Evolutionary conservation across 2,113 vertebrate genomes (phyloP).

Genomic region (Nycticorax nycticorax): DNA sequence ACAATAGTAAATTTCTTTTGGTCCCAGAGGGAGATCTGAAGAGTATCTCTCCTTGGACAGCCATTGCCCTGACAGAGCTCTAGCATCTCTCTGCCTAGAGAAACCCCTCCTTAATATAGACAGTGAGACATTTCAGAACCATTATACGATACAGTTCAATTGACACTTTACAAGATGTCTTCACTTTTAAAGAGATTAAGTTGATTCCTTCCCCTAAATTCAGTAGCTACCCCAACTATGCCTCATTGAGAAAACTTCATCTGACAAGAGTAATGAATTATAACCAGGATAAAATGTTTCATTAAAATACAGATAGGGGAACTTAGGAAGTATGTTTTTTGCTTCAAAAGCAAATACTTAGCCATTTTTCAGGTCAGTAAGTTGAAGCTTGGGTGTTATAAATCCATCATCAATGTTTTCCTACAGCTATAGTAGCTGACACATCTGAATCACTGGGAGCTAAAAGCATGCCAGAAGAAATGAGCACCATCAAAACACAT

Average conservation of each 20-base stretch:
- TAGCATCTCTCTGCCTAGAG: neutral
- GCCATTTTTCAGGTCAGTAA: slow-evolving; percentile 61
- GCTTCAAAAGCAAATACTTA: slow-evolving; percentile 62
- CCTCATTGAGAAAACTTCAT: slow-evolving; percentile 13
- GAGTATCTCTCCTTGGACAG: neutral
- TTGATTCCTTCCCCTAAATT: slow-evolving; percentile 24
- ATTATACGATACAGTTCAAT: neutral
- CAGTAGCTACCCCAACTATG: neutral
- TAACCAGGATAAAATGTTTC: slow-evolving; percentile 37
- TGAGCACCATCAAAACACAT: slow-evolving; percentile 37
- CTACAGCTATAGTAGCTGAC: slow-evolving; percentile 67
- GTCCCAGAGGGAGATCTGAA: neutral
- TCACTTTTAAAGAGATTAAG: slow-evolving; percentile 27
- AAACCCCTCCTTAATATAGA: neutral
- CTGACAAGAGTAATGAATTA: slow-evolving; percentile 16
- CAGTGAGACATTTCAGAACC: neutral
- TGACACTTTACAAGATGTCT: neutral
- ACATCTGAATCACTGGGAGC: slow-evolving; percentile 62
- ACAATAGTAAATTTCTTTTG: neutral
- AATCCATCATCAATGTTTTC: slow-evolving; percentile 67
- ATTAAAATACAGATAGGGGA: slow-evolving; percentile 52
- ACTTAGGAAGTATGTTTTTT: neutral
- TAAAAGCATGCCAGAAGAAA: slow-evolving; percentile 66
- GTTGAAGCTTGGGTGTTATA: slow-evolving; percentile 54
- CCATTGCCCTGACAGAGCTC: neutral